phyloP scores from a whole-genome alignment of 2,113 vertebrate genomes.

The Hyla sarda region DNA sequence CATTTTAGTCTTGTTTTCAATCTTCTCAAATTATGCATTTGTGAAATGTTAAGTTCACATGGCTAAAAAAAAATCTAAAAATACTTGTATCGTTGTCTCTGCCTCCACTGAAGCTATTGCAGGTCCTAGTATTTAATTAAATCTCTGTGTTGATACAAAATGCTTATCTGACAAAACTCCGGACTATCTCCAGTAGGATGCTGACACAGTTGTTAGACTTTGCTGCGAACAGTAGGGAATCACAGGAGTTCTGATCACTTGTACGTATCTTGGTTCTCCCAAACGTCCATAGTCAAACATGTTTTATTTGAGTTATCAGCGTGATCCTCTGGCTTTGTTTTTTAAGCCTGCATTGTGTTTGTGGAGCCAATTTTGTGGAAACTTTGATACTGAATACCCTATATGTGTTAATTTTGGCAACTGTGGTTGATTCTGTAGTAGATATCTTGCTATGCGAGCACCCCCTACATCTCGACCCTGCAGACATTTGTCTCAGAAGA shows the following conservation, averaged over 20 bases:
- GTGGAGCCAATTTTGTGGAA: constrained; percentile 91
- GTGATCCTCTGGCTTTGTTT: constrained; percentile 88
- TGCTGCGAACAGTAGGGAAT: constrained; percentile 77
- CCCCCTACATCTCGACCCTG: constrained; percentile 75
- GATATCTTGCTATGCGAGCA: constrained; percentile 85
- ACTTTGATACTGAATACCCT: constrained; percentile 96
- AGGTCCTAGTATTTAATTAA: constrained; percentile 34
- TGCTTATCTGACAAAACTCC: constrained; percentile 33
- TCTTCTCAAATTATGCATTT: not conserved
- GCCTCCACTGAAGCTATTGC: not conserved
- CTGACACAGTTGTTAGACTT: constrained; percentile 75
- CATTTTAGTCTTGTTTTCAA: not conserved
- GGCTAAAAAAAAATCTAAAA: not conserved
- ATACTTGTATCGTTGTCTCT: not conserved
- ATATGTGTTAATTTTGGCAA: constrained; percentile 97
- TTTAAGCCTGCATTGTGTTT: constrained; percentile 89
- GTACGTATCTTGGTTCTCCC: constrained; percentile 87
- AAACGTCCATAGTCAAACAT: constrained; percentile 92
- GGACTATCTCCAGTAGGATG: constrained; percentile 69
- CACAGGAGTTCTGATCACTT: constrained; percentile 75
- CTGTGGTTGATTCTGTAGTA: constrained; percentile 83
- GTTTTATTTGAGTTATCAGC: constrained; percentile 92
- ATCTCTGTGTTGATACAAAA: constrained; percentile 31
- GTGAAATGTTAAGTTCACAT: not conserved
- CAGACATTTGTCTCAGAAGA: constrained; percentile 73